A percentile compares a stretch with the other conserved stretches of the same genome.
These are phyloP conservation scores for Liposcelis brunnea DNA, from an alignment of 2,888 invertebrate genomes.

Conservation along the genomic window DNA sequence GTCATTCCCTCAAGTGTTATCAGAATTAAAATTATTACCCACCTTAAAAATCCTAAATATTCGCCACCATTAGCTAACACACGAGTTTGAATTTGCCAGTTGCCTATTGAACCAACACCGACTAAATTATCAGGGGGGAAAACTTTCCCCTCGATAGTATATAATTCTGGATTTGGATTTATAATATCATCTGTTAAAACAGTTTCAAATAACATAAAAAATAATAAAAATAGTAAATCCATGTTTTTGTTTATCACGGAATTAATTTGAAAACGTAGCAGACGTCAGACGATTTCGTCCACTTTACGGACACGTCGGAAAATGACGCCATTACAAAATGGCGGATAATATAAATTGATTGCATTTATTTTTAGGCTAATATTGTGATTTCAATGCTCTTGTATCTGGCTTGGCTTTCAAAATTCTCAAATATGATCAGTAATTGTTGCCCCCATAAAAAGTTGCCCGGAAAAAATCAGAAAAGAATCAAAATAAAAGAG, in stretches of 20 bases:
- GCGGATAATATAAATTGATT: too few relatives aligned
- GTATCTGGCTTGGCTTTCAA: too few relatives aligned
- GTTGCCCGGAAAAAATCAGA: too few relatives aligned
- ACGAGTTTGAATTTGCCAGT: conserved; percentile 62
- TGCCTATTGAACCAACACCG: conserved; percentile 18
- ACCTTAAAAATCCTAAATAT: conserved; percentile 64
- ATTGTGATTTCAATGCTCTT: too few relatives aligned
- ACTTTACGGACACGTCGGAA: too few relatives aligned
- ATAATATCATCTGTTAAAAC: not conserved
- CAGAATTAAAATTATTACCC: conserved; percentile 15
- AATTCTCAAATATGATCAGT: too few relatives aligned
- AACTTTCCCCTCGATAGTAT: conserved; percentile 65
- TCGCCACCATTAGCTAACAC: conserved; percentile 80
- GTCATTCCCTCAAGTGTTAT: not conserved
- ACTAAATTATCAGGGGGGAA: conserved; percentile 42
- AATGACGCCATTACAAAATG: too few relatives aligned
- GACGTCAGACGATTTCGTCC: too few relatives aligned
- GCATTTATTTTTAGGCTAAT: too few relatives aligned
- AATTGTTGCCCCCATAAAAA: too few relatives aligned
- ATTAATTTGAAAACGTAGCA: too few relatives aligned
- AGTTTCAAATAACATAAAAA: not conserved
- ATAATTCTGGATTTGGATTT: conserved; percentile 21
- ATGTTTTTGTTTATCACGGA: not conserved
- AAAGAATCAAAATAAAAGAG: too few relatives aligned
- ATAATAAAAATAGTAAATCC: not conserved